A percentile compares a stretch with the other conserved stretches of the same genome.
These are phyloP conservation scores for Meta bourneti DNA, from an alignment of 2,888 invertebrate species.

Conservation along the genomic window DNA sequence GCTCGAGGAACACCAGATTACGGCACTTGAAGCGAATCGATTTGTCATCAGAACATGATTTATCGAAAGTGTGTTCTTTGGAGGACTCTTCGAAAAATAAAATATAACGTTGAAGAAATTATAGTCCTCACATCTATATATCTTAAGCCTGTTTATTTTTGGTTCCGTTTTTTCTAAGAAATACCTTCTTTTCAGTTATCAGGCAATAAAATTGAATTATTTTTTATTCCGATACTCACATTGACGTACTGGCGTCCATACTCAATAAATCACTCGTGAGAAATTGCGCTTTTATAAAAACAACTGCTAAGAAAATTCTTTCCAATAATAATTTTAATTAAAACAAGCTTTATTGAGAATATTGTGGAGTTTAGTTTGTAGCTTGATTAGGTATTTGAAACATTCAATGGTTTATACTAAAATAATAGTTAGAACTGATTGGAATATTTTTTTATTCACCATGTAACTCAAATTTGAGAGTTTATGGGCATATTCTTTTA, in stretches of 20 bases:
- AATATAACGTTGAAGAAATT: conserved; percentile 44
- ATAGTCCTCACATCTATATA: conserved; percentile 59
- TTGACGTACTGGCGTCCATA: neutral
- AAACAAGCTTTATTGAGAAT: neutral
- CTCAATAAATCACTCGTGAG: neutral
- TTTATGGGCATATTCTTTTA: no score
- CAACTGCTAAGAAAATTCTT: neutral
- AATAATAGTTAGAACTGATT: no score
- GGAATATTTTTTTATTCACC: no score
- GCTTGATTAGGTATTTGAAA: no score
- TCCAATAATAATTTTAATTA: neutral
- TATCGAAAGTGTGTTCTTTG: conserved; percentile 64
- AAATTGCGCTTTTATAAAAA: neutral
- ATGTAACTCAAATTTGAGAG: no score
- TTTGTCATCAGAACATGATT: conserved; percentile 71
- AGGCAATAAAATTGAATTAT: conserved; percentile 42
- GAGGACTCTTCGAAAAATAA: conserved; percentile 17
- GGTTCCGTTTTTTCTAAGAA: neutral
- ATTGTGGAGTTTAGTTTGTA: no score
- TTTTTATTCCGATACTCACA: conserved; percentile 6
- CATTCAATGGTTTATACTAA: no score
- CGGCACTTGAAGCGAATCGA: conserved; percentile 69
- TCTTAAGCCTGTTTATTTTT: conserved; percentile 12
- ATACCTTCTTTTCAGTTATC: conserved; percentile 1
- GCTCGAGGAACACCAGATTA: conserved; percentile 46